Evolutionary conservation across 2,113 vertebrate genomes (phyloP), one percentile per base, ranked within the genome.

Genomic region (Hydropotes inermis): DNA sequence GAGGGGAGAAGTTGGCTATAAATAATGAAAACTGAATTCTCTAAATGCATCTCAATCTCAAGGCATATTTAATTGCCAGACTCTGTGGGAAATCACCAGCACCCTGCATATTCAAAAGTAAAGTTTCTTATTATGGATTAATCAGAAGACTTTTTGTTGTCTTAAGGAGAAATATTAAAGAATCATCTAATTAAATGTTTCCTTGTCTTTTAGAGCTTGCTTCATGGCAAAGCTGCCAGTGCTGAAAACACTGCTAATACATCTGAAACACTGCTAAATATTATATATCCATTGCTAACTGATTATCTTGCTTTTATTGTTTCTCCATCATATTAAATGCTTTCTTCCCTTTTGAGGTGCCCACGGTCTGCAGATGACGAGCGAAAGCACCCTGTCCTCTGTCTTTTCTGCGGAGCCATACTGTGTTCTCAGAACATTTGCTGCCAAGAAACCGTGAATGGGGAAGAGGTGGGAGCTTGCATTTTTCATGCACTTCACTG

Each of bases 351-450:
- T 93, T 98, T 39, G 91, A 99, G 99, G 97, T 99, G 99, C 97
- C 99, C 99, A 3, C 99, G 99, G 57, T 99, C 99, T 36, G 98
- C 99, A 70, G 99, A 99, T 39, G 99, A 99, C 89, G 99, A 99
- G 87, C 98, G 99, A 58, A 99, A 99, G 97, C 99, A 99, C 95
- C 99, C 99, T 19, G 99, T 99, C 0, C 98, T 99, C 94, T 99
- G 99, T 98, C 99, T 99, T 97, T 99, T 99, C 93, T 99, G 99
- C 94, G 99, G 99, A 58, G 98, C 99, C 54, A 99, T 99, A 98
- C 98, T 99, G 52, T 99, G 99, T 98, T 99, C 99, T 91, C 99
- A 99, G 99, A 99, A 99, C 97, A 98, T 98, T 78, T 99, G 99
- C 98, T 99, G 99, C 97, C 99, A 99, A 98, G 99, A 99, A 87